Evolutionary conservation across 2,113 vertebrate genomes (phyloP).

Genomic region (Vulpes lagopus): DNA sequence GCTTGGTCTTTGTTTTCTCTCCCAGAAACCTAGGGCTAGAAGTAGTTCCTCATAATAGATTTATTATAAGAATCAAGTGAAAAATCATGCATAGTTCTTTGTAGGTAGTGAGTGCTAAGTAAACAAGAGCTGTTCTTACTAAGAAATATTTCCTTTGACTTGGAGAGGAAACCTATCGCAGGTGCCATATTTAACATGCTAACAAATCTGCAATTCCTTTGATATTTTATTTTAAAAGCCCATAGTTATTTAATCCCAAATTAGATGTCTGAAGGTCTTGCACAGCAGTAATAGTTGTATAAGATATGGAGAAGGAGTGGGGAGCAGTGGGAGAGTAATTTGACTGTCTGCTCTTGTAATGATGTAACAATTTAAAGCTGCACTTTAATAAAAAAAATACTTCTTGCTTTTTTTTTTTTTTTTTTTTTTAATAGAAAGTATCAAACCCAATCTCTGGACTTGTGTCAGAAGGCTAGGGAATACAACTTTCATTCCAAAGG

Average conservation of each 20-base stretch:
- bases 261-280: background rate
- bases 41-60: background rate
- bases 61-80: background rate
- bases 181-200: background rate
- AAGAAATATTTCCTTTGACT: background rate
- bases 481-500: too few relatives aligned
- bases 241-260: constrained; percentile 18
- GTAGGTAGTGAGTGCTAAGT: background rate
- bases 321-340: background rate
- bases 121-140: background rate
- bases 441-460: too few relatives aligned
- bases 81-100: background rate
- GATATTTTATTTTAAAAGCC: background rate
- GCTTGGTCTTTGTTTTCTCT: constrained; percentile 4
- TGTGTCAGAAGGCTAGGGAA: too few relatives aligned
- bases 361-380: background rate
- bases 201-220: constrained; percentile 22
- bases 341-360: background rate
- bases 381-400: background rate
- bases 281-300: background rate
- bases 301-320: background rate
- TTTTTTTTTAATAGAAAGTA: too few relatives aligned
- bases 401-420: background rate
- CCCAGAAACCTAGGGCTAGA: background rate
- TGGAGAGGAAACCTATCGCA: background rate